Evolutionary conservation across 1,140 invertebrate species (phyloP).

Genomic region (Pogonomyrmex californicus): DNA sequence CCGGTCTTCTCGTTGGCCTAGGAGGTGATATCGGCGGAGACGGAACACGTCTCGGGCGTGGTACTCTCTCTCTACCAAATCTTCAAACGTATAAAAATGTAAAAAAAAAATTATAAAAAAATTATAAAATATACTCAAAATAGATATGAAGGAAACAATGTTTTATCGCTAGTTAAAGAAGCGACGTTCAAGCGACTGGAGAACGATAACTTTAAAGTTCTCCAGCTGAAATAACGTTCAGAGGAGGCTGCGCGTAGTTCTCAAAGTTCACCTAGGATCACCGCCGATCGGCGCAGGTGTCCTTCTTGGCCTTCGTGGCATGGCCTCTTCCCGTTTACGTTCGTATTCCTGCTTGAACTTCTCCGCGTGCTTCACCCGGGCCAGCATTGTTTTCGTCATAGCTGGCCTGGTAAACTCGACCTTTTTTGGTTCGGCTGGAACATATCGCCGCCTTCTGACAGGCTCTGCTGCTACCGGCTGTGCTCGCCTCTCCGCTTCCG

Average conservation of each 20-base stretch:
- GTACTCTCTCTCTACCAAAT: slow-evolving; percentile 32
- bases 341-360: slow-evolving; percentile 71
- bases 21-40: background rate
- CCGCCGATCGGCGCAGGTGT: slow-evolving; percentile 68
- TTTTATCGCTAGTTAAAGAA: background rate
- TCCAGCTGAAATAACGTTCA: background rate
- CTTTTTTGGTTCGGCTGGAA: slow-evolving; percentile 68
- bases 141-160: background rate
- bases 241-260: background rate
- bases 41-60: background rate
- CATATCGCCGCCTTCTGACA: background rate
- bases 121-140: background rate
- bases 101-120: background rate
- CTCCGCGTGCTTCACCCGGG: slow-evolving; percentile 72
- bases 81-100: background rate
- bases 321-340: slow-evolving; percentile 50
- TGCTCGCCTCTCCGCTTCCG: background rate
- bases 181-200: background rate
- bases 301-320: slow-evolving; percentile 55
- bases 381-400: slow-evolving; percentile 78
- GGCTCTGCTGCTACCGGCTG: background rate
- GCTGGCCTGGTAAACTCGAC: slow-evolving; percentile 75
- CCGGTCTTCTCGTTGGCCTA: slow-evolving; percentile 2
- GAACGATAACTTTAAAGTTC: background rate
- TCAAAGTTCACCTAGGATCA: slow-evolving; percentile 58